Base-by-base conservation (phyloP, 2,888 invertebrate species). In the Cylindroiulus punctatus region DNA sequence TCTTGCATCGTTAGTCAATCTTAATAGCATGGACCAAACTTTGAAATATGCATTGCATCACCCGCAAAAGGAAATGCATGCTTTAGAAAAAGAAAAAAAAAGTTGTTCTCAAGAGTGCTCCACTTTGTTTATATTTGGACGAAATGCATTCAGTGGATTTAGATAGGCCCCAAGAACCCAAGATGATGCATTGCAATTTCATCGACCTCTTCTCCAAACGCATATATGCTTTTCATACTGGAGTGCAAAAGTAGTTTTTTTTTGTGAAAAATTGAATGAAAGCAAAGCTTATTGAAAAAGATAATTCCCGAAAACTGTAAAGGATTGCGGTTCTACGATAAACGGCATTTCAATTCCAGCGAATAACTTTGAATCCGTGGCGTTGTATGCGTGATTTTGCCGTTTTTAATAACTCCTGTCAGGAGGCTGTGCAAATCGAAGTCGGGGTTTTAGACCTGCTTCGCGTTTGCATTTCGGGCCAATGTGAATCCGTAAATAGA, bases 401-500 rank as follows among this genome's bases (percentile, higher is more conserved):
- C 0, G 14, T 76, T 76, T 76, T 76, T 76, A 30, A 76, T 76
- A 14, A 30, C 30, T 30, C 7, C 30, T 30, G 26, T 76, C 30
- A 30, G 65, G 65, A 17, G 76, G 30, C 10, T 30, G 30, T 17
- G 14, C 3, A 30, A 30, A 30, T 30, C 76, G 76, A 30, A 26
- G 26, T 65, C n/a, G 22, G 36, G 36, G 36, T 36, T 36, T 36
- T 36, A 36, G 44, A 44, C 44, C 44, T 44, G 44, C 44, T 44
- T 44, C 44, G 1, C 4, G 14, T 44, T 44, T 44, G 30, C 30
- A 12, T 76, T 76, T 76, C 76, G 30, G 76, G 76, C 30, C 26
- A 76, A 14, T 30, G 30, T 76, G 76, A 30, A 76, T 76, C 30
- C 76, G 30, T 76, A 76, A 76, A 76, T 76, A 30, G 26, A 76